Base-by-base conservation (phyloP, 2,113 vertebrate genomes). In the Oenanthe oenanthe region DNA sequence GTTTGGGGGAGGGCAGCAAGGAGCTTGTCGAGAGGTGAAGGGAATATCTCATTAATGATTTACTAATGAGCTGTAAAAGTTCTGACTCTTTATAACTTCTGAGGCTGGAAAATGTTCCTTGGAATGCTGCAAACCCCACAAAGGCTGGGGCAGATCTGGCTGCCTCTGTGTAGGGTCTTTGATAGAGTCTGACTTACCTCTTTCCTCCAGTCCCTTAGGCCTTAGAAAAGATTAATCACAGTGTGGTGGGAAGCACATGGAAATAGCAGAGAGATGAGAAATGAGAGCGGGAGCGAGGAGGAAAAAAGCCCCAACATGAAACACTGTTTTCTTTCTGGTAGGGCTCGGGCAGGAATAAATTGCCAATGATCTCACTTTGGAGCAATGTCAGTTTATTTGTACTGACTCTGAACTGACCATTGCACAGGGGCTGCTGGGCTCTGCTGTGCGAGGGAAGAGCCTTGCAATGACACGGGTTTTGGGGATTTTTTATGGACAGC, bases 321-420 rank as follows among this genome's bases (percentile, higher is more conserved):
- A 97, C 96, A 97, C 78, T 98, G 97, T 97, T 97, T 98, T 98
- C 97, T 97, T 98, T 98, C 97, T 98, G 96, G 97, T 97, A 97
- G 89, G 96, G 96, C 95, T 96, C 17, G 94, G 97, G 97, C 96
- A 98, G 95, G 97, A 91, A 97, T 97, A 97, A 48, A 91, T 97
- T 98, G 98, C 97, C 97, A 97, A 87, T 98, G 98, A 98, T 96
- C 97, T 98, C 97, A 98, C 97, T 96, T 97, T 92, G 2, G 50
- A 98, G 97, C 93, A 97, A 98, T 97, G 97, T 96, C 92, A 95
- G 96, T 92, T 97, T 92, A 94, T 97, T 98, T 97, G 95, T 95
- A 97, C 95, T 97, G 96, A 96, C 97, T 97, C 95, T 95, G 96
- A 97, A 92, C 95, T 97, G 97, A 96, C 97, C 96, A 92, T 96